Evolutionary conservation across 2,113 vertebrate species (phyloP).

Genomic region (Takifugu flavidus): DNA sequence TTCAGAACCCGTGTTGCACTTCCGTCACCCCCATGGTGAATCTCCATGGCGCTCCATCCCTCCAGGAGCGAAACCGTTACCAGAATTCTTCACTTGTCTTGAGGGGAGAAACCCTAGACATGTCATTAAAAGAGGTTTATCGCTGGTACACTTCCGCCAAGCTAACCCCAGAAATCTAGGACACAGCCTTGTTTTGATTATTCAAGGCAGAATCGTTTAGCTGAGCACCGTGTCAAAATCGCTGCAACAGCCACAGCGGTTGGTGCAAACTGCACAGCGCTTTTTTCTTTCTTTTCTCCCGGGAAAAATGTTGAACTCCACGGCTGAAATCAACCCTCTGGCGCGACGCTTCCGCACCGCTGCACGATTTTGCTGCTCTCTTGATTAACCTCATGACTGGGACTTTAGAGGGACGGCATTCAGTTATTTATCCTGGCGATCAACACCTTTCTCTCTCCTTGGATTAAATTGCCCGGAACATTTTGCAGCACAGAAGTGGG

Average conservation of each 20-base stretch:
- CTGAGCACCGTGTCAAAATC: conserved; percentile 16
- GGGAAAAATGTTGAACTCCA: conserved; percentile 12
- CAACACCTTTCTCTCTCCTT: conserved; percentile 40
- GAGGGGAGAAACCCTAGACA: too few species aligned
- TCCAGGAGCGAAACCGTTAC: too few species aligned
- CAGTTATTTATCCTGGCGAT: conserved; percentile 38
- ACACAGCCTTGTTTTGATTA: conserved; percentile 34
- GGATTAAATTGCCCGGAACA: conserved; percentile 47
- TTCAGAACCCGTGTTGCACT: too few species aligned
- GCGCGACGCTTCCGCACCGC: conserved; percentile 5
- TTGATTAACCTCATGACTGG: conserved; percentile 33
- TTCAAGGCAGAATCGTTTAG: conserved; percentile 28
- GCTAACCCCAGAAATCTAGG: conserved; percentile 29
- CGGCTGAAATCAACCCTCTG: conserved; percentile 35
- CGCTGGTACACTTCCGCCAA: not conserved
- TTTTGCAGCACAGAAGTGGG: conserved; percentile 23
- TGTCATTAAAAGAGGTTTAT: too few species aligned
- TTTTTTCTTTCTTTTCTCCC: conserved; percentile 8
- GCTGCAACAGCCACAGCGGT: conserved; percentile 1
- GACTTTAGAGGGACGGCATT: conserved; percentile 30
- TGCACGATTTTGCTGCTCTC: conserved; percentile 16
- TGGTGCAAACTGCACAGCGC: conserved; percentile 5
- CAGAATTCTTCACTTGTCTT: too few species aligned
- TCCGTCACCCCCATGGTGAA: too few species aligned
- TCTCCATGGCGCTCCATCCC: too few species aligned